Base-by-base conservation (phyloP, 2,888 invertebrate species). In the Cerastis rubricosa region DNA sequence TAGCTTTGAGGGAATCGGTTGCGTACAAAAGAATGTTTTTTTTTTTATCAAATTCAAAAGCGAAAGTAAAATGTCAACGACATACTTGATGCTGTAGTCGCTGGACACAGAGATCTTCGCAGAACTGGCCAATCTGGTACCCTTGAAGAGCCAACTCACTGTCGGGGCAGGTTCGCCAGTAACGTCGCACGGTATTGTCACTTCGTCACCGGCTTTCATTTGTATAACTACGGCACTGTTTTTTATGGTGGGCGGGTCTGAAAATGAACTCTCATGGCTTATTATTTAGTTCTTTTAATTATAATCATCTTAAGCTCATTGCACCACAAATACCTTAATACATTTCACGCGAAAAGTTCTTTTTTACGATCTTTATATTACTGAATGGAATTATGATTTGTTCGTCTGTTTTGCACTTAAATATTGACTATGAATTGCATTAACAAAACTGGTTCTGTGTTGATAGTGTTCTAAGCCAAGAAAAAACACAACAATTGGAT, bases 161-260 rank as follows among this genome's bases (percentile, higher is more conserved):
- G 45, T 47, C 7, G 94, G 94, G 0, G 25, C 29, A 1, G 94
- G 94, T 9, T 80, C 72, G 0, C 93, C 94, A 5, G 86, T 78
- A 0, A 89, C 91, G 6, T 80, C 65, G 63, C 94, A 94, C 8
- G 79, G 59, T 47, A 94, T 73, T 0, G 54, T 78, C 0, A 92
- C 72, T 11, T 66, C 72, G 5, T 89, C 76, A 0, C 91, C 93
- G 35, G 81, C 83, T n/a, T 66, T 85, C 11, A 80, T 83, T 57
- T 11, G 75, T 4, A 88, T 54, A 2, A 12, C 14, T 35, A 63
- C 65, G 11, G 7, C 29, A 29, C 73, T 76, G 22, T 78, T 51
- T 65, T 80, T 83, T 45, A 93, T 91, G 14, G 40, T 71, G 8
- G 94, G 93, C 5, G 90, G 87, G 84, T 89, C 94, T 94, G 73